Base-by-base conservation (phyloP, 2,113 vertebrate species). In the human (Homo sapiens) region DNA sequence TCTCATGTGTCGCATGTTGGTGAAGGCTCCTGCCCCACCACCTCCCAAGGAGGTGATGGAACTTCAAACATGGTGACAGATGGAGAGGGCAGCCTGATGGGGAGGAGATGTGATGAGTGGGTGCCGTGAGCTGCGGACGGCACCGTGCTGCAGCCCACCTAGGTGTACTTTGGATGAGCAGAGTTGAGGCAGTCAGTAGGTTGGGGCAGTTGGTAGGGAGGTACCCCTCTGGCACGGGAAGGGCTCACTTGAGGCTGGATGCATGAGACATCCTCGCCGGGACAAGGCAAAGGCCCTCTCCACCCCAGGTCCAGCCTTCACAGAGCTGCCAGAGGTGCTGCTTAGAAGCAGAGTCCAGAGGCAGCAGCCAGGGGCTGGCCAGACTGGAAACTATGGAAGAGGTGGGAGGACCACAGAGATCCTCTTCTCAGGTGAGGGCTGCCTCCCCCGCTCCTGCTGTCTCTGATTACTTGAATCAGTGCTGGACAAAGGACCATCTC, bases 81-180 rank as follows among this genome's bases (percentile, higher is more conserved):
- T 2, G 55, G 18, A 35, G 22, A 82, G 55, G 22, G 17, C 13
- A 8, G 4, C 23, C 43, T 64, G n/a, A 68, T 6, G 72, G 59
- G 70, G 68, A 48, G 50, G 16, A 55, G 43, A 14, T 4, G 23
- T 10, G 14, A 10, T 2, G 38, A 30, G 4, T 27, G 23, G 23
- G 35, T 32, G 20, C 76, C 45, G 4, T 38, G 45, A 78, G 59
- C 18, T 35, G 45, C 35, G 59, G 38, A 18, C 2, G 43, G 45
- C 8, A 40, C n/a, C 12, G 0, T 4, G 30, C 40, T 9, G 30
- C 30, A 48, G 75, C 61, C 61, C 27, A 59, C 23, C 5, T 40
- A 4, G 10, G 16, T 0, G 1, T 8, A 16, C 45, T 64, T 27
- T 35, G 59, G 5, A 55, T 8, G 38, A 18, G 23, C 2, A 0